Percentiles rank a stretch among this genome's conserved stretches.
phyloP scores from a whole-genome alignment of 2,113 vertebrate genomes.

The Rhodinocichla rosea region DNA sequence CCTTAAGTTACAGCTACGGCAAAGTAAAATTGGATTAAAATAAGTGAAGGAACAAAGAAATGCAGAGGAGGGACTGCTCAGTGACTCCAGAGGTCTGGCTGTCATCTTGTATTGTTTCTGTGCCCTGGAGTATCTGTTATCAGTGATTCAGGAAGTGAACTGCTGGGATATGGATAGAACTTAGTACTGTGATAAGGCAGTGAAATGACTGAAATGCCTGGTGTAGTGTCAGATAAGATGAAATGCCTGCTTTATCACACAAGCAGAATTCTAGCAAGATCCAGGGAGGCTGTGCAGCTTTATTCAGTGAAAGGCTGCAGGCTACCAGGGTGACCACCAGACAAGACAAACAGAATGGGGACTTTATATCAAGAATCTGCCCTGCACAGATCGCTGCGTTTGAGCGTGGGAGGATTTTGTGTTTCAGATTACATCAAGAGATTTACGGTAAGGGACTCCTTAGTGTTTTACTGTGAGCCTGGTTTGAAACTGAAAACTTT shows the following conservation, averaged over 20 bases:
- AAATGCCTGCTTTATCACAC: constrained; percentile 69
- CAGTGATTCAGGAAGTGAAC: constrained; percentile 74
- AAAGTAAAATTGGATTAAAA: neutral
- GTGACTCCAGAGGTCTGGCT: neutral
- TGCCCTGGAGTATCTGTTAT: constrained; percentile 38
- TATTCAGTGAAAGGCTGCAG: constrained; percentile 30
- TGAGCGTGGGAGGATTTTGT: constrained; percentile 75
- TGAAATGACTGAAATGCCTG: constrained; percentile 67
- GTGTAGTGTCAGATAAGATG: constrained; percentile 74
- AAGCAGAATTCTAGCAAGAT: constrained; percentile 54
- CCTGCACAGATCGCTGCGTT: constrained; percentile 61
- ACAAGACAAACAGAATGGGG: constrained; percentile 69
- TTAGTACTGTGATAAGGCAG: constrained; percentile 63
- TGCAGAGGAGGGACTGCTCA: neutral
- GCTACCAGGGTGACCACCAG: neutral
- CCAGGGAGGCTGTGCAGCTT: neutral
- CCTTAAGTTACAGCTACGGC: neutral
- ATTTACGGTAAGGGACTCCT: constrained; percentile 76
- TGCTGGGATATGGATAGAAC: constrained; percentile 47
- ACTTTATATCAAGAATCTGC: constrained; percentile 68
- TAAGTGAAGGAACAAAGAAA: neutral
- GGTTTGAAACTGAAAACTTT: neutral
- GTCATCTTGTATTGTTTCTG: neutral
- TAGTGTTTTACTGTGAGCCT: neutral
- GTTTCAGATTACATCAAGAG: constrained; percentile 78